These are phyloP conservation scores for Schrankia costaestrigalis DNA, from an alignment of 2,888 invertebrate species.

Conservation along the genomic window DNA sequence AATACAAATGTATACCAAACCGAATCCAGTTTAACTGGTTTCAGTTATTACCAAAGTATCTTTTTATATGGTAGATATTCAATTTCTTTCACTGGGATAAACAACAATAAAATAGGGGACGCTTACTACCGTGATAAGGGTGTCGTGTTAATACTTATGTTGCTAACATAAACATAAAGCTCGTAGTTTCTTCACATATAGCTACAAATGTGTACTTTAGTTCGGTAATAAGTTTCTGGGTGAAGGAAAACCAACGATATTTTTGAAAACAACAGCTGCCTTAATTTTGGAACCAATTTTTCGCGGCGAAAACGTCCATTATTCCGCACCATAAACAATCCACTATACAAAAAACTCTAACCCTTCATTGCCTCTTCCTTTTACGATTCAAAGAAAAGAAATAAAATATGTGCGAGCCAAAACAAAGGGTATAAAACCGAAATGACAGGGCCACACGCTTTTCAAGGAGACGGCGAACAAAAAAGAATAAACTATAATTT, in stretches of 20 bases:
- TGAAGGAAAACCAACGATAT: constrained; percentile 36
- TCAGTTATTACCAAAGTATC: constrained; percentile 50
- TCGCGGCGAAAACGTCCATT: constrained; percentile 59
- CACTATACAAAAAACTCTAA: constrained; percentile 70
- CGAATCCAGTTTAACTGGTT: constrained; percentile 59
- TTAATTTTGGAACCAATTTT: constrained; percentile 58
- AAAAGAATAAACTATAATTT: constrained; percentile 69
- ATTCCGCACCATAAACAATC: constrained; percentile 76
- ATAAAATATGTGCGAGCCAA: constrained; percentile 75
- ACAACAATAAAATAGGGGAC: constrained; percentile 50
- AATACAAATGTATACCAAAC: constrained; percentile 36
- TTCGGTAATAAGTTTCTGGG: too few species aligned
- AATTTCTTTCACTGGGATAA: constrained; percentile 57
- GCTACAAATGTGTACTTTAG: too few species aligned
- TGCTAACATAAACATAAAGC: too few species aligned
- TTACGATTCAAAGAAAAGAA: constrained; percentile 76
- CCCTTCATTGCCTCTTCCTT: constrained; percentile 79
- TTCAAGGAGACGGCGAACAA: constrained; percentile 58
- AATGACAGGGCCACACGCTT: constrained; percentile 78
- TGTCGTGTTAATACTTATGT: constrained; percentile 35
- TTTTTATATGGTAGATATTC: constrained; percentile 48
- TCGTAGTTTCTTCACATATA: too few species aligned
- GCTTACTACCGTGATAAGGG: constrained; percentile 57
- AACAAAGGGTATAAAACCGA: constrained; percentile 75
- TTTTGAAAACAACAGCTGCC: constrained; percentile 56